Base-by-base conservation (phyloP, 1,140 invertebrate genomes). In the Ericerus pela region DNA sequence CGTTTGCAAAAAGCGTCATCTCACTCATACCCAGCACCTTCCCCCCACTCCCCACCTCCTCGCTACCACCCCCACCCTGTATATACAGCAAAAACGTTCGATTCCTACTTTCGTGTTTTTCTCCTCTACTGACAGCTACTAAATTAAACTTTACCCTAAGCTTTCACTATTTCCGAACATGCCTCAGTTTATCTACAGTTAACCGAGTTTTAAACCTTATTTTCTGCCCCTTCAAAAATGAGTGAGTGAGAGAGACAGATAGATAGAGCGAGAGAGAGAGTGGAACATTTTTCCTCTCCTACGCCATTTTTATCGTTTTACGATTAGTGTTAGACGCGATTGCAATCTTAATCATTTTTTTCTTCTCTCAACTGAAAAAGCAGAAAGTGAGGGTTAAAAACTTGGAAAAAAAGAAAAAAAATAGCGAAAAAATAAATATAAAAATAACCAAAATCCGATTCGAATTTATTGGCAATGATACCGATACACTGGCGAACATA, bases 111-210 rank as follows among this genome's bases (percentile, higher is more conserved):
- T 47, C 41, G 41, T 47, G 41, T 47, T 47, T 47, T 47, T 47
- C 41, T 47, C 26, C 36, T 38, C 41, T 47, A 47, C 41, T 47
- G 41, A 47, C 41, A 47, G 41, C 41, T 47, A 47, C 41, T 47
- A 47, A 47, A 47, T 47, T 47, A 47, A 47, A 47, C 41, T 47
- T 47, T 47, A 47, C 41, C 41, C 41, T 47, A 47, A 47, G 41
- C 41, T 47, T 47, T 47, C 41, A 47, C 41, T 47, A 47, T 47
- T 47, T 47, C 26, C 41, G 41, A 47, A 47, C 41, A 47, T 47
- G 41, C 41, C 41, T 47, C 41, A 47, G 41, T 47, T 47, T 47
- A 47, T 47, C 41, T 47, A 47, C 41, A 47, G 16, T 47, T 47
- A 47, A 47, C 41, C 41, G 41, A 47, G 41, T 47, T 47, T 47